Evolutionary conservation across 2,113 vertebrate species (phyloP).

Genomic region (zebrafish (Danio rerio)): DNA sequence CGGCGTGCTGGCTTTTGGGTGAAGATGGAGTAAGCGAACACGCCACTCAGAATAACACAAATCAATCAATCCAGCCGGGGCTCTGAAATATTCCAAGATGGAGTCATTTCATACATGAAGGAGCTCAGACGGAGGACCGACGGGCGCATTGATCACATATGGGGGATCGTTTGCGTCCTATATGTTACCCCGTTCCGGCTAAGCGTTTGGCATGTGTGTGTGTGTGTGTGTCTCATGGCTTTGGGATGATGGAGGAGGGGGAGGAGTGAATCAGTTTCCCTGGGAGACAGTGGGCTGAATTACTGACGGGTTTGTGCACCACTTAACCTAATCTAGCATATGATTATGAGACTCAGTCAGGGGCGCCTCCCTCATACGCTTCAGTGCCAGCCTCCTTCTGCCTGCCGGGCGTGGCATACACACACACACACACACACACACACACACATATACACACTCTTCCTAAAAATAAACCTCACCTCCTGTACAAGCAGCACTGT

Average conservation of each 20-base stretch:
- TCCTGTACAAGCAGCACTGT: slow-evolving; percentile 62
- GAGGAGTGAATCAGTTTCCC: slow-evolving; percentile 63
- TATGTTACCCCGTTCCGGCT: slow-evolving; percentile 35
- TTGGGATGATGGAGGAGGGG: slow-evolving; percentile 53
- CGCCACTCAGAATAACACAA: slow-evolving; percentile 44
- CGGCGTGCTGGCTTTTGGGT: background rate
- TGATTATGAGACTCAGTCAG: slow-evolving; percentile 64
- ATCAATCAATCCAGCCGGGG: slow-evolving; percentile 52
- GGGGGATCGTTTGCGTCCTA: slow-evolving; percentile 1
- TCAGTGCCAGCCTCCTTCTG: slow-evolving; percentile 57
- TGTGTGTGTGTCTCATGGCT: slow-evolving; percentile 44
- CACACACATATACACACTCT: slow-evolving; percentile 44
- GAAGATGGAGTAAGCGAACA: slow-evolving; percentile 45
- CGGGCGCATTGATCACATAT: slow-evolving; percentile 49
- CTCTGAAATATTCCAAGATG: slow-evolving; percentile 40
- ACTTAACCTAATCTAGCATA: slow-evolving; percentile 67
- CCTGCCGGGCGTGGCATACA: slow-evolving; percentile 57
- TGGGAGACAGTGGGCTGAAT: slow-evolving; percentile 61
- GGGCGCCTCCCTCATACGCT: slow-evolving; percentile 61
- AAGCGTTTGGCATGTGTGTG: slow-evolving; percentile 31
- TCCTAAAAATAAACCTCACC: slow-evolving; percentile 67
- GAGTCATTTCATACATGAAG: slow-evolving; percentile 56
- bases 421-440: slow-evolving; percentile 42
- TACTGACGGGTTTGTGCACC: slow-evolving; percentile 65
- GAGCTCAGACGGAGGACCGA: slow-evolving; percentile 46